A percentile compares a stretch with the other conserved stretches of the same genome.
These are phyloP conservation scores for Rhynchomys soricoides DNA, from an alignment of 2,113 vertebrate species.

Conservation along the genomic window DNA sequence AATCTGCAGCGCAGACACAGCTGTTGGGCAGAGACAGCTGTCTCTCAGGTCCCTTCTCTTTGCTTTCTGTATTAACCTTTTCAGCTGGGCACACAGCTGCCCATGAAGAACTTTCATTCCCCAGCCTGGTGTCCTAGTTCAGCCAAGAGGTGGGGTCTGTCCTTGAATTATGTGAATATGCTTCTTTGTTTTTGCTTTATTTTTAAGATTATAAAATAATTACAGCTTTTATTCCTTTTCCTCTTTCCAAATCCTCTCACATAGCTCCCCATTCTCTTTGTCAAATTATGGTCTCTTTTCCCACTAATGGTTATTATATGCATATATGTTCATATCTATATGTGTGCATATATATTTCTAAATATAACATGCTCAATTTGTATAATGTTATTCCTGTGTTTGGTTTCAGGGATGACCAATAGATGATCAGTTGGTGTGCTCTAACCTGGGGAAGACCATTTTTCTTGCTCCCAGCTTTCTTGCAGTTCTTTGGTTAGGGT, in stretches of 20 bases:
- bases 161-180: not conserved
- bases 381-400: not conserved
- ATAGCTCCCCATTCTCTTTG: not conserved
- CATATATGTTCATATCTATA: not conserved
- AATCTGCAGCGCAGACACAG: not conserved
- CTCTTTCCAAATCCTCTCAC: not conserved
- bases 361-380: not conserved
- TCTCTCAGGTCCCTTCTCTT: not conserved
- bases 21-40: not conserved
- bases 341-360: not conserved
- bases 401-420: not conserved
- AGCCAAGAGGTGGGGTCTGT: fast-evolving
- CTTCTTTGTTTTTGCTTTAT: not conserved
- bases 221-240: not conserved
- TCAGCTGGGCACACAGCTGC: not conserved
- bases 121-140: not conserved
- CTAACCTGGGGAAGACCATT: not conserved
- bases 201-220: not conserved
- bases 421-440: too few relatives aligned
- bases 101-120: not conserved
- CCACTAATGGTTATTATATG: not conserved
- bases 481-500: not conserved
- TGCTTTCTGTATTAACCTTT: not conserved
- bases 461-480: not conserved
- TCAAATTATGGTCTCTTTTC: not conserved